Base-by-base conservation (phyloP, 1,140 invertebrate genomes). In the Lanistes nyassanus region DNA sequence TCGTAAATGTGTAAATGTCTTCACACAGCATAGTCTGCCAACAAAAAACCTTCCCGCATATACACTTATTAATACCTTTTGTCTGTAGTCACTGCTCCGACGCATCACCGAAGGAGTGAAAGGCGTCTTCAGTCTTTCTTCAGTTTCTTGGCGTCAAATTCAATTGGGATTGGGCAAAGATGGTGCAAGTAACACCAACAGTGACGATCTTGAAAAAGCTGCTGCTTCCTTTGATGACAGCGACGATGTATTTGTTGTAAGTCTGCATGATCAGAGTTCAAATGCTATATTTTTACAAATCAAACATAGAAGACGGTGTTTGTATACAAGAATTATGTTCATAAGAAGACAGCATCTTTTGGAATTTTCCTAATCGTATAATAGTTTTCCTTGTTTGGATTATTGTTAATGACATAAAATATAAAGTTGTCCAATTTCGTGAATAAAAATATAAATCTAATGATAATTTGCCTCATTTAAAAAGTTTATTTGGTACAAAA, bases 51-150 rank as follows among this genome's bases (percentile, higher is more conserved):
- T 51, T 75, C 56, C 56, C 73, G 13, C 9, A 47, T 47, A 47
- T 47, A 16, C 19, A 37, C 42, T 13, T 47, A 16, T 47, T 13
- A 9, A 47, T 47, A 5, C 42, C 29, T 73, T 71, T 42, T 70
- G 60, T 68, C 80, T 80, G 42, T 76, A 84, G 83, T 84, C 83
- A 31, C 62, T 84, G 21, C 70, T 82, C 11, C 69, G 76, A 21
- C 80, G 78, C 56, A 74, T 84, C 19, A 80, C 79, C 36, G 83
- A 84, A 42, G 77, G 81, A 21, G 74, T 84, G 26, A 82, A 79
- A 67, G 83, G 83, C 53, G 75, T 84, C 34, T 71, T 84, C 16
- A 74, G 78, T 53, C 82, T 79, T 42, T 83, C n/a, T n/a, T n/a
- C n/a, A n/a, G n/a, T n/a, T n/a, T n/a, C 80, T 51, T 83, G 82